These are phyloP conservation scores for Trachelus stipa DNA, from an alignment of 2,888 invertebrate genomes.

Conservation along the genomic window DNA sequence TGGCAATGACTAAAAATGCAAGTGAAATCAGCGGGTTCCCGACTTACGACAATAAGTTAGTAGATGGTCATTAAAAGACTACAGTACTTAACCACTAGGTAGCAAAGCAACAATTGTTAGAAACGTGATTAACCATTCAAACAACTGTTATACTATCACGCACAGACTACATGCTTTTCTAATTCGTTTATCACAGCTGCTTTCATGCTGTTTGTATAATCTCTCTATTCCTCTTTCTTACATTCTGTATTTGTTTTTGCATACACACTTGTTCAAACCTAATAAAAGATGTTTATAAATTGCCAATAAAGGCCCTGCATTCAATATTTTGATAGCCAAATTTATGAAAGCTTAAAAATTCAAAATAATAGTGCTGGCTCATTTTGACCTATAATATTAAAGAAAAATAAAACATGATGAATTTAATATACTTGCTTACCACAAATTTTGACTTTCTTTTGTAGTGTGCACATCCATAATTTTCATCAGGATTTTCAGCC, in stretches of 20 bases:
- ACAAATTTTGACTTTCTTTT: conserved; percentile 88
- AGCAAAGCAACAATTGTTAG: neutral
- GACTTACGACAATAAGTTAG: neutral
- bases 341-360: neutral
- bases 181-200: neutral
- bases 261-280: neutral
- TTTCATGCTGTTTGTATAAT: neutral
- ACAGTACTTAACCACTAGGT: neutral
- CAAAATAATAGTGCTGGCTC: neutral
- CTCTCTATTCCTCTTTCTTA: neutral
- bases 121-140: neutral
- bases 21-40: neutral
- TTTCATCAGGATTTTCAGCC: conserved; percentile 42
- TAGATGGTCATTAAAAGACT: neutral
- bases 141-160: neutral
- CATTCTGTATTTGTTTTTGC: neutral
- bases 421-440: conserved; percentile 69
- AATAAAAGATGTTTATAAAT: neutral
- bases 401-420: neutral
- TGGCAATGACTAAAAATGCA: neutral
- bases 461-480: conserved; percentile 82
- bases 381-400: neutral
- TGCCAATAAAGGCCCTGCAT: neutral
- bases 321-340: neutral
- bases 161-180: neutral